Evolutionary conservation across 2,888 invertebrate species (phyloP), one percentile per base, ranked within the genome.

Genomic region (Apamea crenata): DNA sequence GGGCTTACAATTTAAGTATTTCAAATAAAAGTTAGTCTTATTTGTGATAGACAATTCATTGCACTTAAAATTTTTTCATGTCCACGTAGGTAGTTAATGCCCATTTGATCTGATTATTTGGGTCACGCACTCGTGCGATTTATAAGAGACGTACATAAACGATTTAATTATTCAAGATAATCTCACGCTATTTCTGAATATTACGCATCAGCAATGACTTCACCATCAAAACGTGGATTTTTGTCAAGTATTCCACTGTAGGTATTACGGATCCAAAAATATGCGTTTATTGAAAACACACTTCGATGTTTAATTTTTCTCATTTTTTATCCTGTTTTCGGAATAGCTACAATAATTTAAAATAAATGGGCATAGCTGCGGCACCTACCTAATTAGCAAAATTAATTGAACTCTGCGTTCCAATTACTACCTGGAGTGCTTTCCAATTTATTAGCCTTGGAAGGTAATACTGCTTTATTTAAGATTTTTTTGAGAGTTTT

Each of bases 151-250:
- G 29, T 44, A 66, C 6, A 14, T 59, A 44, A 32, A 61, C 36
- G 36, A 76, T 73, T 83, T 85, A 75, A 75, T 85, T 75, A 85
- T 72, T 71, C 44, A 81, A 81, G 61, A 65, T 67, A 75, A 85
- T 75, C 63, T 59, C 32, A 66, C 21, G 72, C 76, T 82, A 72
- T 85, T 85, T 74, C 47, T 74, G 59, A 74, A 81, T 75, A 68
- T 70, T 81, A 85, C 74, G 61, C 74, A 74, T 74, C 73, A 70
- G 81, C 70, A 82, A 85, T 85, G 81, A 85, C 59, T 81, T 74
- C 67, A 81, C 65, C 59, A 47, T 53, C 59, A 53, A 69, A 73
- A 65, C 12, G 56, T 25, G 85, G 50, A 76, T 56, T 50, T 67
- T 72, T 68, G 32, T 32, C 21, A 65, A 84, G 78, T n/a, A 65